phyloP scores from a whole-genome alignment of 2,888 invertebrate species.

The Agrotis clavis region DNA sequence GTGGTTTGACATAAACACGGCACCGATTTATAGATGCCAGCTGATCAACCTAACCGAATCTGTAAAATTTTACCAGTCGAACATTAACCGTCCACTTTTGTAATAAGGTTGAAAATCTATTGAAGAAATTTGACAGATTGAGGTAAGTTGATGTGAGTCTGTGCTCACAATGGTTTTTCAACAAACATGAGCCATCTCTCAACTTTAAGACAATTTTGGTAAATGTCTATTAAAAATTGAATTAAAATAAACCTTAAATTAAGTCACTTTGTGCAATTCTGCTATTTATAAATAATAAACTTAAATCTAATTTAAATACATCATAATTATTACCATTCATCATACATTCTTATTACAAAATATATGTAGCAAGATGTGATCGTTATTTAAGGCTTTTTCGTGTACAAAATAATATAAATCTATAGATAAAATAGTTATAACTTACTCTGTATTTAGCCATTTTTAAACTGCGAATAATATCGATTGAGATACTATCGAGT shows the following conservation, averaged over 20 bases:
- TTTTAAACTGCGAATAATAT: constrained; percentile 76
- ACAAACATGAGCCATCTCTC: neutral
- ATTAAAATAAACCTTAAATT: too few relatives aligned
- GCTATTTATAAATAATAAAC: constrained; percentile 29
- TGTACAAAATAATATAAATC: constrained; percentile 32
- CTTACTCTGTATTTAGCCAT: constrained; percentile 35
- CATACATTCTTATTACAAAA: constrained; percentile 80
- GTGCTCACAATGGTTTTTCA: neutral
- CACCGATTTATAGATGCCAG: too few relatives aligned
- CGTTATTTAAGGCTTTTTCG: constrained; percentile 33
- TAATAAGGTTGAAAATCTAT: too few relatives aligned
- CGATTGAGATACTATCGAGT: constrained; percentile 75
- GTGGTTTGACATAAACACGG: constrained; percentile 9
- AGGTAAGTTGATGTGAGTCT: too few relatives aligned
- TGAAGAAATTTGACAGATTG: too few relatives aligned
- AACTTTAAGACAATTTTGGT: neutral
- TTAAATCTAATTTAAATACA: constrained; percentile 16
- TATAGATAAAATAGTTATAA: constrained; percentile 3
- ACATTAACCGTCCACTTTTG: too few relatives aligned
- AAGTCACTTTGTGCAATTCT: constrained; percentile 85
- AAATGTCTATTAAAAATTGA: too few relatives aligned
- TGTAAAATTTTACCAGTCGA: too few relatives aligned
- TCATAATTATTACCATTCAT: constrained; percentile 24
- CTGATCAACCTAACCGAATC: too few relatives aligned
- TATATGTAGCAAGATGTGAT: constrained; percentile 78